Base-by-base conservation (phyloP, 1,140 invertebrate genomes). In the Apis dorsata region DNA sequence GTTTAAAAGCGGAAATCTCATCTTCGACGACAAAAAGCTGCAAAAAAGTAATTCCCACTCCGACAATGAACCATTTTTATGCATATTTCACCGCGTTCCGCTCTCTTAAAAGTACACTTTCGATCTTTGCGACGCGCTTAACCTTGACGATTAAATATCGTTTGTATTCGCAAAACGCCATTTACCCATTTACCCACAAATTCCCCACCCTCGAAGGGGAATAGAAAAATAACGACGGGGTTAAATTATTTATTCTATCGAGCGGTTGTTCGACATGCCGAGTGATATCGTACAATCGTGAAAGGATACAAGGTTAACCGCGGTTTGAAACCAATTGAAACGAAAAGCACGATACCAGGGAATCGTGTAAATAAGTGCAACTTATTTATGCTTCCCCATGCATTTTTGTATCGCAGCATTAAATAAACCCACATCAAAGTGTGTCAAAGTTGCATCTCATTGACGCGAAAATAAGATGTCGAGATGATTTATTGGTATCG, bases 231-330 rank as follows among this genome's bases (percentile, higher is more conserved):
- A 76, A 17, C 49, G n/a, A 34, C n/a, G 4, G 49, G 28, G 53
- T 71, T 71, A n/a, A 24, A 71, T 68, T 71, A 24, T 79, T 59
- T 60, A 60, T 13, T 51, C 17, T 8, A 60, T 79, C 77, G 13
- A 53, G 13, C 55, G n/a, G n/a, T 71, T 49, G 44, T 71, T 49
- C 21, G 44, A 19, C 7, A 59, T n/a, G 51, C 55, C n/a, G 68
- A 44, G 44, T 51, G 49, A 71, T 44, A 53, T 71, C 13, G 17
- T 8, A 15, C 7, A 5, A 49, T n/a, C 21, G 2, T 11, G 7
- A 21, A 60, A 24, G 28, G 34, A n/a, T 70, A 60, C 13, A 63
- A 15, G 24, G 19, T 34, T 17, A 44, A n/a, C 12, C 19, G 34
- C 44, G 19, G 1, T 24, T 1, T 53, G 19, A n/a, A 57, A 74